Conservation (phyloP, 2,797 vertebrate species). For the Macropus fuliginosus region DNA sequence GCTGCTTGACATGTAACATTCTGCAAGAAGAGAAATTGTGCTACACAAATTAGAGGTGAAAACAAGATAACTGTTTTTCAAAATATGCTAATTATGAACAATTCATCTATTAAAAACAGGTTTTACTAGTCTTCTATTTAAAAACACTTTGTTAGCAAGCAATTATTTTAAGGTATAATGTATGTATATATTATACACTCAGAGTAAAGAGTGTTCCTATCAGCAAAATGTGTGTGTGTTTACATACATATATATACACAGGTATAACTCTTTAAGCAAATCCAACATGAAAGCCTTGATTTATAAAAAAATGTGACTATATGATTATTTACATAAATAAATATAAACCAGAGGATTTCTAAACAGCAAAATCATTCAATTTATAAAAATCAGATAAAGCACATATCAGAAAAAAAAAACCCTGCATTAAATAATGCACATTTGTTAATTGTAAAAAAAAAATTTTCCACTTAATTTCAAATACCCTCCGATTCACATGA, state of each 20-base stretch:
- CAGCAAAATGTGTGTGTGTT: neutral
- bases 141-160: neutral
- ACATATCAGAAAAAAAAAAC: neutral
- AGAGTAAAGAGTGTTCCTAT: neutral
- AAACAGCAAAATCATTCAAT: neutral
- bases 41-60: neutral
- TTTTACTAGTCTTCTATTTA: neutral
- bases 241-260: neutral
- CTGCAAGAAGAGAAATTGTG: neutral
- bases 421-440: neutral
- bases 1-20: neutral
- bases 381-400: neutral
- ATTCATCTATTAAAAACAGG: neutral
- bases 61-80: neutral
- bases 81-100: neutral
- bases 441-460: neutral
- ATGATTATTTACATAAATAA: neutral
- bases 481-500: neutral
- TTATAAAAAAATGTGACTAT: neutral
- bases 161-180: neutral
- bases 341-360: neutral
- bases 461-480: neutral
- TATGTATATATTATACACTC: neutral
- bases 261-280: neutral
- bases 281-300: neutral